phyloP scores from a whole-genome alignment of 2,113 vertebrate species.

The Noturus placidus region DNA sequence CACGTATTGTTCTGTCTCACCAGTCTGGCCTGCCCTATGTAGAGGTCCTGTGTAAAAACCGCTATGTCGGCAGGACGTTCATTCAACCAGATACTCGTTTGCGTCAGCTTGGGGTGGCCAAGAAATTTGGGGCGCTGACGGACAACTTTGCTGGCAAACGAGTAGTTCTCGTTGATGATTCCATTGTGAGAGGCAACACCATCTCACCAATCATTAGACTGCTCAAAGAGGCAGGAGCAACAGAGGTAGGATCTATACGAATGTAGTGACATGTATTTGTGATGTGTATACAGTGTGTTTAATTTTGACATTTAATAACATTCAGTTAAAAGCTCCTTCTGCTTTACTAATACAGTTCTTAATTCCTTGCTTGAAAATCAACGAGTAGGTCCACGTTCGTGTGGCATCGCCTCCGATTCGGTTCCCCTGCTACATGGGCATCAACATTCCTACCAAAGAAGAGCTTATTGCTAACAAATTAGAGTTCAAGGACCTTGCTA shows the following conservation, averaged over 20 bases:
- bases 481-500: conserved; percentile 89
- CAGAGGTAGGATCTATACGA: conserved; percentile 76
- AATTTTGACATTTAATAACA: not conserved
- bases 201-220: conserved; percentile 97
- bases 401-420: conserved; percentile 95
- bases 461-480: conserved; percentile 97
- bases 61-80: conserved; percentile 94
- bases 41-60: conserved; percentile 97
- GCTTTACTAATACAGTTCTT: not conserved
- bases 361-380: not conserved
- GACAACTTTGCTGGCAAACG: conserved; percentile 96
- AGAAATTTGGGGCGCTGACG: conserved; percentile 94
- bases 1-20: not conserved
- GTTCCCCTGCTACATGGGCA: conserved; percentile 98
- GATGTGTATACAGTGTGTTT: not conserved
- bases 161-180: conserved; percentile 93
- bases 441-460: conserved; percentile 98
- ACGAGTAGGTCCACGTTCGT: conserved; percentile 88
- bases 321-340: not conserved
- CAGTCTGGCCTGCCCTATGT: conserved; percentile 91
- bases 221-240: conserved; percentile 93
- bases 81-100: conserved; percentile 97
- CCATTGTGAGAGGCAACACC: conserved; percentile 96
- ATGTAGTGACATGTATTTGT: not conserved
- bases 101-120: conserved; percentile 94